Percentiles rank a stretch among this genome's conserved stretches.
Evolutionary conservation across 2,797 vertebrate genomes (phyloP).

Genomic region (Choloepus didactylus): DNA sequence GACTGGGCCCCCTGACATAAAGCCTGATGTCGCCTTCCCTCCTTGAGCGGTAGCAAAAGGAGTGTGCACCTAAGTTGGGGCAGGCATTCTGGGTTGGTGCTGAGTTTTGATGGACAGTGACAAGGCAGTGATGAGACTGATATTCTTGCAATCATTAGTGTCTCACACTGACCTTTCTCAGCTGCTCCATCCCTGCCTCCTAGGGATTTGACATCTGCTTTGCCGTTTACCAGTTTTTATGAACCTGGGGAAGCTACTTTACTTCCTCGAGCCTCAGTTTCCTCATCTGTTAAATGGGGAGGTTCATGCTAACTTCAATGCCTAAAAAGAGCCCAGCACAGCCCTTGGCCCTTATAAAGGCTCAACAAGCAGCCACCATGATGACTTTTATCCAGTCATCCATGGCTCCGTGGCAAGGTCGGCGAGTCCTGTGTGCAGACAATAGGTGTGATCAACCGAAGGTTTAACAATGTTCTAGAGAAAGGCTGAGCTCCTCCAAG

Average conservation of each 20-base stretch:
- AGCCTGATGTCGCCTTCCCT: neutral
- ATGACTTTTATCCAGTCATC: neutral
- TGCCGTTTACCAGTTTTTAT: neutral
- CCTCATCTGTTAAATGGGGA: neutral
- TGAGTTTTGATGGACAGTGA: neutral
- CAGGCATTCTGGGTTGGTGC: fast-evolving
- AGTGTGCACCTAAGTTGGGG: neutral
- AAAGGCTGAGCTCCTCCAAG: neutral
- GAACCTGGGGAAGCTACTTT: neutral
- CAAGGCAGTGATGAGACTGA: neutral
- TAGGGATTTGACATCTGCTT: neutral
- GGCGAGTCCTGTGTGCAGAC: no score
- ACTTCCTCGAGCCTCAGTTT: neutral
- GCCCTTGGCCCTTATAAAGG: neutral
- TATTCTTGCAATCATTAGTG: neutral
- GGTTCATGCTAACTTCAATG: neutral
- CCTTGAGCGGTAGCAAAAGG: neutral
- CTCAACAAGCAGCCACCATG: neutral
- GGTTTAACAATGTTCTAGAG: neutral
- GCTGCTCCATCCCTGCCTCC: neutral
- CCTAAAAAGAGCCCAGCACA: neutral
- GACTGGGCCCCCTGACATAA: neutral
- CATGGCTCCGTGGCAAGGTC: neutral
- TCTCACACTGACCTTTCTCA: neutral
- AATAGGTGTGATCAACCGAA: neutral